Base-by-base conservation (phyloP, 1,140 invertebrate genomes). In the Platorchestia sp. region DNA sequence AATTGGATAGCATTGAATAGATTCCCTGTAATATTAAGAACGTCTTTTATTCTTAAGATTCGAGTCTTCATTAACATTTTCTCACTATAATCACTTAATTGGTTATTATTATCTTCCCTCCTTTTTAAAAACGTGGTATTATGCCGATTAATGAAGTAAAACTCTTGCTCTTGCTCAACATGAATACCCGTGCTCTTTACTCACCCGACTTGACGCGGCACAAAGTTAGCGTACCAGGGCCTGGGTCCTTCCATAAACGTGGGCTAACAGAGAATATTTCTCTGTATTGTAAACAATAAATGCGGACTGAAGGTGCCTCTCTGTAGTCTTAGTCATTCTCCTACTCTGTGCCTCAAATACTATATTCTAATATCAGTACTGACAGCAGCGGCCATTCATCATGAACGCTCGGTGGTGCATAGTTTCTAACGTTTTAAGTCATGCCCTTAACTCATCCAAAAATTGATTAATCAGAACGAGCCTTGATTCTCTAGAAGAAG, bases 351-450 rank as follows among this genome's bases (percentile, higher is more conserved):
- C n/a, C 3, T 14, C 43, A 14, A 42, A 44, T 89, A 89, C 87
- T 89, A 42, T 89, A 41, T 89, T 89, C 87, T 89, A 42, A 89
- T 89, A 42, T 89, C 87, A 42, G 87, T 89, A 89, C 87, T 89
- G 87, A 89, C 87, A 44, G 87, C 43, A 89, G 41, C 87, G 43
- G 87, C 43, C 87, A 89, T 89, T 89, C 87, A 89, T 89, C 87
- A 89, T 89, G 87, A 36, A 22, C 87, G 7, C 5, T 10, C 87
- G 10, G 10, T 0, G 87, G 87, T 41, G 87, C 87, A 89, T 42
- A 89, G 87, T 89, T 89, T 89, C 87, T 89, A 19, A 3, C 87
- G 87, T 44, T 44, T 41, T 89, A 89, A 89, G 42, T 89, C 87
- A 22, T 89, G 87, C 41, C 27, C 87, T 27, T 42, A 36, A 36